Evolutionary conservation across 2,113 vertebrate species (phyloP).

Genomic region (Eurypyga helias): DNA sequence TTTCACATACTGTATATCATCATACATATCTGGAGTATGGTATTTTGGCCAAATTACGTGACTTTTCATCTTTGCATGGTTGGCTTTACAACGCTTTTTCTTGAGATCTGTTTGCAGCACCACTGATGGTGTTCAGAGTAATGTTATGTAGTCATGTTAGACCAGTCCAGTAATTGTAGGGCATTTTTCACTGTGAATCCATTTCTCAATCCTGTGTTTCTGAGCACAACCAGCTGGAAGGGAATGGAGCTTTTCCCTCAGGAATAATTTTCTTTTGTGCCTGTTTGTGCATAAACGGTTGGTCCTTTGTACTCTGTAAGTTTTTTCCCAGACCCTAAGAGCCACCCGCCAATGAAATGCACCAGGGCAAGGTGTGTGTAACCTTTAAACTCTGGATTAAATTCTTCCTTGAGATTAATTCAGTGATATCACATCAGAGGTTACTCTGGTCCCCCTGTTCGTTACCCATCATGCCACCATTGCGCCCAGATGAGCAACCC

Average conservation of each 20-base stretch:
- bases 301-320: neutral
- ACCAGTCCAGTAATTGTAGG: neutral
- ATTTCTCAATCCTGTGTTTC: neutral
- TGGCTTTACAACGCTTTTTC: neutral
- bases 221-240: slow-evolving; percentile 40
- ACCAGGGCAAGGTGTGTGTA: neutral
- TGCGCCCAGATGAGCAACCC: neutral
- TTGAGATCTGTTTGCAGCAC: neutral
- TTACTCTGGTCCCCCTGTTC: neutral
- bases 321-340: neutral
- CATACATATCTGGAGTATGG: neutral
- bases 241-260: neutral
- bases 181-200: neutral
- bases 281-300: slow-evolving; percentile 22
- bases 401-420: neutral
- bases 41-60: neutral
- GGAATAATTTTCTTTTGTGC: slow-evolving; percentile 13
- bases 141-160: neutral
- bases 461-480: neutral
- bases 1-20: neutral
- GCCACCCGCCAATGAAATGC: accelerated
- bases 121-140: neutral
- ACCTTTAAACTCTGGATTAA: neutral
- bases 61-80: neutral
- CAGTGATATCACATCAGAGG: neutral